Percentiles rank a stretch among this genome's conserved stretches.
Conservation (phyloP, 2,888 invertebrate genomes). For the Oscheius myriophilus region DNA sequence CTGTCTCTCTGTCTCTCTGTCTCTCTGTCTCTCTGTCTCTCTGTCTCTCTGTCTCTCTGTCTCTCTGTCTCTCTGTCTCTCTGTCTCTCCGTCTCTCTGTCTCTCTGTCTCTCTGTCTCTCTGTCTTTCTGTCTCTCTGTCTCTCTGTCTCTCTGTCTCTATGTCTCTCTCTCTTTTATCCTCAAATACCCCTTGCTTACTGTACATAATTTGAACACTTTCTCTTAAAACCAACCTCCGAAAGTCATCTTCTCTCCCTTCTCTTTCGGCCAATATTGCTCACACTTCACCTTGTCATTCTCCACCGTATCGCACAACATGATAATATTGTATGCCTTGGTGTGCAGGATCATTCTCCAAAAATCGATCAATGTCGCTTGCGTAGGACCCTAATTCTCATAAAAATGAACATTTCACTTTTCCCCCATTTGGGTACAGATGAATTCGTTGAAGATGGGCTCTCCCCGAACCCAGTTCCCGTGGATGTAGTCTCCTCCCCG, state of each 20-base stretch:
- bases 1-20: no score
- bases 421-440: constrained; percentile 20
- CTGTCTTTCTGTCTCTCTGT: no score
- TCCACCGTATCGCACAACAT: constrained; percentile 15
- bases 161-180: no score
- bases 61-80: no score
- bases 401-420: no score
- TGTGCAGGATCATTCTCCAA: constrained; percentile 6
- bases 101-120: no score
- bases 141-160: no score
- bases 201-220: no score
- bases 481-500: constrained; percentile 21
- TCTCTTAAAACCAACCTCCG: neutral
- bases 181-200: no score
- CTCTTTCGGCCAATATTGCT: constrained; percentile 6
- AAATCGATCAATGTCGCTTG: neutral
- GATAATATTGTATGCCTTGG: neutral
- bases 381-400: neutral
- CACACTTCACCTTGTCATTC: neutral
- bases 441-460: constrained; percentile 29
- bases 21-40: no score
- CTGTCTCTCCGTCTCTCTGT: no score
- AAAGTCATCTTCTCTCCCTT: constrained; percentile 10
- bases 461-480: constrained; percentile 27
- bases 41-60: no score